Conservation (phyloP, 1,140 invertebrate genomes). For the Zaprionus taronus region DNA sequence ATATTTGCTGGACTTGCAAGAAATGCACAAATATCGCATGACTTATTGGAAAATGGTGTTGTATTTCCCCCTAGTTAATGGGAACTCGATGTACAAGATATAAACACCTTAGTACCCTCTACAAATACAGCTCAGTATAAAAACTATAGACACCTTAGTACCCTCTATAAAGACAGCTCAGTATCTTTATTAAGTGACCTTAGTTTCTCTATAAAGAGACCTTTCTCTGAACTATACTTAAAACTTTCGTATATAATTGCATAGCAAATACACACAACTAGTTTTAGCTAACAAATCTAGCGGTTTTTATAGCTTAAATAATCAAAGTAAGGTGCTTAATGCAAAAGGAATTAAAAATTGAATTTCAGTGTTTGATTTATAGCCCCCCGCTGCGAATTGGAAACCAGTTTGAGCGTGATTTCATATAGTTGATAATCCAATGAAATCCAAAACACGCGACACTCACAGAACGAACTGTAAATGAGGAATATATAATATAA, state of each 20-base stretch:
- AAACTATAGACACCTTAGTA: too few species aligned
- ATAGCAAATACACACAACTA: background rate
- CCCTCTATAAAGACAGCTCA: too few species aligned
- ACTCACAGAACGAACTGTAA: background rate
- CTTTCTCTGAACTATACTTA: background rate
- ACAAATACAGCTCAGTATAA: too few species aligned
- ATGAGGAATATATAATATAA: background rate
- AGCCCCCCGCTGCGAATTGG: background rate
- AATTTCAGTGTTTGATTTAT: background rate
- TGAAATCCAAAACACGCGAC: too few species aligned
- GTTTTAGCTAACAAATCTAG: background rate
- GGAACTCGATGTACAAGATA: too few species aligned
- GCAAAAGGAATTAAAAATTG: background rate
- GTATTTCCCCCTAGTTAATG: too few species aligned
- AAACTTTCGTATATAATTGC: background rate
- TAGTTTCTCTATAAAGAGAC: background rate
- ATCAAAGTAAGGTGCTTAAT: background rate
- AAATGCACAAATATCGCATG: background rate
- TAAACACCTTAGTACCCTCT: too few species aligned
- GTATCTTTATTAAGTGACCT: too few species aligned
- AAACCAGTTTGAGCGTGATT: too few species aligned
- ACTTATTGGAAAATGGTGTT: too few species aligned
- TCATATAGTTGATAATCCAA: too few species aligned
- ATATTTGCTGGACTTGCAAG: background rate
- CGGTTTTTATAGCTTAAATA: background rate